Percentiles rank a stretch among this genome's conserved stretches.
phyloP scores from a whole-genome alignment of 2,113 vertebrate genomes.

The Microcebus jonahi region DNA sequence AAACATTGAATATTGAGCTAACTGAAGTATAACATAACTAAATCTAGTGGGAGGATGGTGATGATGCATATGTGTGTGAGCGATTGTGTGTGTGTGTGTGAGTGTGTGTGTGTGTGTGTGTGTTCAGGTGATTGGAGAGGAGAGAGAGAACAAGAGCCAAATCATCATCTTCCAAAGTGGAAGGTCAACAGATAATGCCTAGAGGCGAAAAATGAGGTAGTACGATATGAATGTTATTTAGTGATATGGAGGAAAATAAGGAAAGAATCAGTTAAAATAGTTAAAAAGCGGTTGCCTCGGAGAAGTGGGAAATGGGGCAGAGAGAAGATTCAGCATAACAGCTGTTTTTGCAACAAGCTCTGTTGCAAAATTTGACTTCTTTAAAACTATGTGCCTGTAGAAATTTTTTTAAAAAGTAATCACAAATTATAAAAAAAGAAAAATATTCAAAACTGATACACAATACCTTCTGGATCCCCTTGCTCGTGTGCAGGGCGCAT shows the following conservation, averaged over 20 bases:
- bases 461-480: background rate
- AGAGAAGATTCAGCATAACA: background rate
- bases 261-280: background rate
- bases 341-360: background rate
- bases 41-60: background rate
- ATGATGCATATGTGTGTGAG: background rate
- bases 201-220: background rate
- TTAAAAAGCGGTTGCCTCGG: background rate
- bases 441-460: background rate
- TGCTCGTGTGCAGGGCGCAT: background rate
- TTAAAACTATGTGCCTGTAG: background rate
- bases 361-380: background rate
- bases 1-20: background rate
- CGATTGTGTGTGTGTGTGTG: background rate
- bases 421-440: background rate
- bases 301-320: background rate
- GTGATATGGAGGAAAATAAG: background rate
- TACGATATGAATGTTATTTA: background rate
- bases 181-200: background rate
- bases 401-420: constrained; percentile 29
- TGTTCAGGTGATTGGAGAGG: background rate
- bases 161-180: background rate
- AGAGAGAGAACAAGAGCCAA: background rate
- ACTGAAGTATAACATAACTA: background rate
- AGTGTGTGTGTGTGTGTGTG: background rate